Base-by-base conservation (phyloP, 1,140 invertebrate species). In the Bilobella aurantiaca region DNA sequence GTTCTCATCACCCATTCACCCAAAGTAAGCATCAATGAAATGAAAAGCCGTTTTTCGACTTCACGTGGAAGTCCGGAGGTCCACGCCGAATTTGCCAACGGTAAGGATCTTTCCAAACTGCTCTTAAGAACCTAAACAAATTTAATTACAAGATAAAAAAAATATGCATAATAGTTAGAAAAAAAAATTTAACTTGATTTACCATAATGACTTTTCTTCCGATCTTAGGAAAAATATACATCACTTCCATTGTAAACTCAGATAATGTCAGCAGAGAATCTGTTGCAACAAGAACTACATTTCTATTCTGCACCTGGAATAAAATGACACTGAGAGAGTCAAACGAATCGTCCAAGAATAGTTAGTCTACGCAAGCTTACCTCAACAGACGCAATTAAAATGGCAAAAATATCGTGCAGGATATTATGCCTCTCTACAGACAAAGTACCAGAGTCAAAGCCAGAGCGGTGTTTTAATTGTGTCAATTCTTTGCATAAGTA, bases 1-100 rank as follows among this genome's bases (percentile, higher is more conserved):
- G 90, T 79, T 69, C 81, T 81, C 84, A 96, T 91, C 63, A 92
- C 94, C 87, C 93, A 96, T 79, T 97, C 93, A 0, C 90, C 90
- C 32, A 97, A 79, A 76, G 91, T 93, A 63, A 96, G 86, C 71
- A 96, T 82, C 73, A 96, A 82, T 0, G 90, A 88, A 23, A 91
- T 87, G 0, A 90, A 83, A 31, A 95, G 79, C 69, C 82, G 77
- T 65, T 80, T 88, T 83, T 76, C 88, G 81, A 65, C 83, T 77
- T 77, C 87, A 81, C 68, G 82, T 25, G 74, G 65, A n/a, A 57
- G 56, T 31, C 66, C 68, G 37, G 66, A 58, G 27, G 37, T 32
- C 63, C 61, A 65, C 14, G 67, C 67, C 5, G 69, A 78, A 58
- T 77, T 80, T 68, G 79, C 79, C 34, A 76, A 74, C 27, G 79